phyloP scores from a whole-genome alignment of 2,797 vertebrate species.

The Phylloscopus collybita region DNA sequence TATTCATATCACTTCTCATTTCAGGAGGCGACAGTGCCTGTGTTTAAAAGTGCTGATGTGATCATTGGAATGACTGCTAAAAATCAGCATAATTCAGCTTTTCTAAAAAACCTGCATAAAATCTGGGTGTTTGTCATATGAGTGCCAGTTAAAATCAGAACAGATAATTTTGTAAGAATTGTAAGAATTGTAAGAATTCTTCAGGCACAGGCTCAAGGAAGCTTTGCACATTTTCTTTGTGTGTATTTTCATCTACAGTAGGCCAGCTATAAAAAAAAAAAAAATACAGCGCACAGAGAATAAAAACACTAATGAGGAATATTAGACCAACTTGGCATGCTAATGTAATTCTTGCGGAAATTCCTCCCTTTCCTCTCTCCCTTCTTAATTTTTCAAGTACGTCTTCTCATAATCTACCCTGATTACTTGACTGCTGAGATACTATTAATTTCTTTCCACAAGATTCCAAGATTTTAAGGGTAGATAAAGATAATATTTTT shows the following conservation, averaged over 20 bases:
- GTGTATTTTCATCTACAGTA: background rate
- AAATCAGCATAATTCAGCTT: background rate
- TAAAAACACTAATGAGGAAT: background rate
- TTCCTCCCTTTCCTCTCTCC: background rate
- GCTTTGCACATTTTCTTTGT: background rate
- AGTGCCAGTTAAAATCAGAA: background rate
- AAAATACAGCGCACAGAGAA: background rate
- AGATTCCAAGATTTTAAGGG: background rate
- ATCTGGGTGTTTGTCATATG: background rate
- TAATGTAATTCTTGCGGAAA: slow-evolving; percentile 2
- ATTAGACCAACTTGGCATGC: background rate
- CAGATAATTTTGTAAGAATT: background rate
- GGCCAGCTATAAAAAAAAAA: background rate
- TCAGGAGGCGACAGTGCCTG: background rate
- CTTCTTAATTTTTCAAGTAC: slow-evolving; percentile 35
- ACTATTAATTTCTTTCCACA: background rate
- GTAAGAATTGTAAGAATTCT: background rate
- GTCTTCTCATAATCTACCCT: background rate
- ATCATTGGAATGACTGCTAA: background rate
- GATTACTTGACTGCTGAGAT: slow-evolving; percentile 10
- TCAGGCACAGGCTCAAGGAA: background rate
- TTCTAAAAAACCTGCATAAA: background rate
- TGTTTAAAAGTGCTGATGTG: background rate
- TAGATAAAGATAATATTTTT: background rate
- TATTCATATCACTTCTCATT: background rate